phyloP scores from a whole-genome alignment of 2,797 vertebrate species.

The Aplochiton taeniatus region DNA sequence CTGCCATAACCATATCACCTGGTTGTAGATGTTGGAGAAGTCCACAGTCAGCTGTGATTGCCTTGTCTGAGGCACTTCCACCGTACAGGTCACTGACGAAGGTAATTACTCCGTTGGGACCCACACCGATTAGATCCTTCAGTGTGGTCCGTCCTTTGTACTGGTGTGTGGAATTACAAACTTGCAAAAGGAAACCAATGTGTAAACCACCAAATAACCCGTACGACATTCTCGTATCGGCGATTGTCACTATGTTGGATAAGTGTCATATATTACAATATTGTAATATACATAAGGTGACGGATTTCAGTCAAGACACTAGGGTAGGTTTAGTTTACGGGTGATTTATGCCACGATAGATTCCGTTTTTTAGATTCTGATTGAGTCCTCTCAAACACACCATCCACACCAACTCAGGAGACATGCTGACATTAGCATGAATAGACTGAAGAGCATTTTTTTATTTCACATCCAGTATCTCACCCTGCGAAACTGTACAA shows the following conservation, averaged over 20 bases:
- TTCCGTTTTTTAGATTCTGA: not conserved
- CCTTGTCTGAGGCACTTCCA: too few relatives aligned
- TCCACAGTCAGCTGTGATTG: too few relatives aligned
- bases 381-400: constrained; percentile 14
- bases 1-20: too few relatives aligned
- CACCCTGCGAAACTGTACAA: constrained; percentile 47
- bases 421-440: constrained; percentile 30
- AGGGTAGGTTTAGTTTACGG: not conserved
- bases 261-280: not conserved
- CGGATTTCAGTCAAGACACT: not conserved
- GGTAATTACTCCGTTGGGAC: too few relatives aligned
- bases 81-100: too few relatives aligned
- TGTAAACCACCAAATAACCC: not conserved
- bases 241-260: not conserved
- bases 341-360: not conserved
- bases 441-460: constrained; percentile 21
- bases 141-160: too few relatives aligned
- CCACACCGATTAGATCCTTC: too few relatives aligned
- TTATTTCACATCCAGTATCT: constrained; percentile 36
- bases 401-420: constrained; percentile 50
- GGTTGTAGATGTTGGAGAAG: too few relatives aligned
- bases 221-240: not conserved
- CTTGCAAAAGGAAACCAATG: not conserved
- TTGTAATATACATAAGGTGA: not conserved
- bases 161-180: not conserved